Percentiles rank a stretch among this genome's conserved stretches.
Evolutionary conservation across 2,888 invertebrate genomes (phyloP).

Genomic region (Drosophila percnosoma): DNA sequence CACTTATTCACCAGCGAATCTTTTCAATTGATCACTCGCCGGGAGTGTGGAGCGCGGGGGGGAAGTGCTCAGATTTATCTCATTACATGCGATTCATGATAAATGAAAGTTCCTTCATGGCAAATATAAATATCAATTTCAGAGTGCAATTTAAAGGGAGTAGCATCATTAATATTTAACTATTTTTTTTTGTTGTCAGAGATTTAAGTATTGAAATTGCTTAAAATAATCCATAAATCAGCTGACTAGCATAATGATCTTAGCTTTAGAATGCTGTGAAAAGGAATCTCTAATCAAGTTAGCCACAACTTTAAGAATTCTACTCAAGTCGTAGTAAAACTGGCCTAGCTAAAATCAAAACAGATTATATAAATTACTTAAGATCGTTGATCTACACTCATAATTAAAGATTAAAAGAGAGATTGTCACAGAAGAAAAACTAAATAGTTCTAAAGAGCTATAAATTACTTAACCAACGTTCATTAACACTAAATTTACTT

Average conservation of each 20-base stretch:
- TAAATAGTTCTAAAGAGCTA: neutral
- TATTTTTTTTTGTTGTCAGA: neutral
- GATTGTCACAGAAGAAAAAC: rapidly evolving
- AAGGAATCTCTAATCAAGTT: neutral
- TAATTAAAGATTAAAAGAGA: neutral
- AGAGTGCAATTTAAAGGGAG: constrained; percentile 11
- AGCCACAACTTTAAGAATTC: neutral
- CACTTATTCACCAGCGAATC: constrained; percentile 29
- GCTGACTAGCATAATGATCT: neutral
- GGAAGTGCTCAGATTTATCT: constrained; percentile 7
- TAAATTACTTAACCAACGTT: neutral
- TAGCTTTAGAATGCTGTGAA: neutral
- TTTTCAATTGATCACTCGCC: constrained; percentile 44
- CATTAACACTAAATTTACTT: neutral
- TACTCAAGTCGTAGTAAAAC: neutral
- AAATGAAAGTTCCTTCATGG: constrained; percentile 50
- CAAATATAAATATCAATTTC: constrained; percentile 4
- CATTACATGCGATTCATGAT: constrained; percentile 40
- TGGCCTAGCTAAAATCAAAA: neutral
- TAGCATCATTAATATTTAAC: neutral
- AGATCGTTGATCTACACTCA: neutral
- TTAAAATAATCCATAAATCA: constrained; percentile 1
- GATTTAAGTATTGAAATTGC: neutral
- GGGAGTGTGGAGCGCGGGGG: neutral
- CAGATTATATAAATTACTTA: neutral